phyloP scores from a whole-genome alignment of 1,140 invertebrate species.

The Calliopsis andreniformis region DNA sequence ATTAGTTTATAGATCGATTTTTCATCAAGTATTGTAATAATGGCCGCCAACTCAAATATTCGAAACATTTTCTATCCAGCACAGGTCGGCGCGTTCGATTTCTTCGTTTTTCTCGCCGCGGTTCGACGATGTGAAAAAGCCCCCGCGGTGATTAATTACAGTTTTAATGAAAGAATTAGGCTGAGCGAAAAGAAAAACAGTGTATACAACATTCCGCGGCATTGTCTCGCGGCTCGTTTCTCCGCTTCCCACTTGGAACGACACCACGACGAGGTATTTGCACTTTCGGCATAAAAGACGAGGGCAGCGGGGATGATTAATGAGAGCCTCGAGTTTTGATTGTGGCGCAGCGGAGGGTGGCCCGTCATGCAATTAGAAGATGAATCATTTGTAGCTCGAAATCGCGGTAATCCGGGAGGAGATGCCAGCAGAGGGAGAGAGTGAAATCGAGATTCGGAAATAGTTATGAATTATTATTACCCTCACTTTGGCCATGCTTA shows the following conservation, averaged over 20 bases:
- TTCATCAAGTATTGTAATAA: no score
- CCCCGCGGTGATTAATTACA: slow-evolving; percentile 52
- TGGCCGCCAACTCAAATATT: no score
- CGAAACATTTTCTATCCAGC: no score
- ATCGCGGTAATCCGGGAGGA: slow-evolving; percentile 73
- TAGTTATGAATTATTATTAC: slow-evolving; percentile 30
- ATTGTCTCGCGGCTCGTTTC: slow-evolving; percentile 55
- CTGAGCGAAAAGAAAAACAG: slow-evolving; percentile 42
- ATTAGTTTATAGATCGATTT: no score
- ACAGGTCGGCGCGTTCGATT: no score
- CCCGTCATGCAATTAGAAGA: slow-evolving; percentile 80
- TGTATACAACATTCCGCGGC: slow-evolving; percentile 49
- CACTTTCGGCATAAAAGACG: slow-evolving; percentile 57
- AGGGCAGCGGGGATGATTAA: slow-evolving; percentile 73
- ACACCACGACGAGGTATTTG: slow-evolving; percentile 55
- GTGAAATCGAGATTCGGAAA: slow-evolving; percentile 53
- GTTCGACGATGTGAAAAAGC: slow-evolving; percentile 38
- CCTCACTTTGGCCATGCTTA: background rate
- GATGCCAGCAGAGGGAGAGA: slow-evolving; percentile 56
- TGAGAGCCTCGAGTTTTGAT: slow-evolving; percentile 75
- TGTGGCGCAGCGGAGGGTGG: slow-evolving; percentile 69
- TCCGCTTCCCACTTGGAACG: slow-evolving; percentile 21
- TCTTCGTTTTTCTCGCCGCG: background rate
- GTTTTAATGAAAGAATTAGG: slow-evolving; percentile 57
- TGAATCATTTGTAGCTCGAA: slow-evolving; percentile 79